Evolutionary conservation across 2,113 vertebrate genomes (phyloP), one percentile per base, ranked within the genome.

Genomic region (Fregata magnificens): DNA sequence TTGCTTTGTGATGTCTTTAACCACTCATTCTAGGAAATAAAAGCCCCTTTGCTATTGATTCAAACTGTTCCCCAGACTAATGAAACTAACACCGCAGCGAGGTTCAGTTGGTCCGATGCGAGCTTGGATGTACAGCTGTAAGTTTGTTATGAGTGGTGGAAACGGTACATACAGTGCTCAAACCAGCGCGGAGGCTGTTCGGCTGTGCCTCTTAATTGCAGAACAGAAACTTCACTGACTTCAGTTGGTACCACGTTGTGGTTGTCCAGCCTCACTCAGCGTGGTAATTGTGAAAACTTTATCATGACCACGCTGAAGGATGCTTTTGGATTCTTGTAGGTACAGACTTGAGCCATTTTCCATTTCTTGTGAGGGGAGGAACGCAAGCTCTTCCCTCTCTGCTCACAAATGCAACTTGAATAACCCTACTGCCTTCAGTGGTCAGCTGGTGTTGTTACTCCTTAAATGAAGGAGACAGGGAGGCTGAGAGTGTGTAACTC

Each of bases 41-140:
- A 69, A 81, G 29, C 38, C 19, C 11, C 58, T 86, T 63, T 20
- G 32, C 44, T 67, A 2, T 58, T 34, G 44, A 38, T 63, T 69
- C 40, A 88, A 17, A 49, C 6, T 1, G 2, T 74, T 61, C 8
- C 17, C 6, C 18, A 36, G 69, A 18, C 6, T 21, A 29, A 6
- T 31, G 56, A 44, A 50, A 58, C 17, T 58, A 10, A 10, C 1
- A 3, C 6, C 0, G 0, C 38, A 26, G 22, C 0, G 2, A 59
- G 25, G 29, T 9, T 66, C 24, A 1, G 19, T 32, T 36, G 56
- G 45, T 13, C 4, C 1, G 3, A 3, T 9, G 32, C 0, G 13
- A 72, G 40, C 32, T 10, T 34, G 22, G 22, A 4, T 2, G 34
- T 11, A 3, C 3, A 45, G 49, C 50, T 26, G 7, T 12, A 4